Conservation (phyloP, 1,140 invertebrate species). For the Leptopilina clavipes region DNA sequence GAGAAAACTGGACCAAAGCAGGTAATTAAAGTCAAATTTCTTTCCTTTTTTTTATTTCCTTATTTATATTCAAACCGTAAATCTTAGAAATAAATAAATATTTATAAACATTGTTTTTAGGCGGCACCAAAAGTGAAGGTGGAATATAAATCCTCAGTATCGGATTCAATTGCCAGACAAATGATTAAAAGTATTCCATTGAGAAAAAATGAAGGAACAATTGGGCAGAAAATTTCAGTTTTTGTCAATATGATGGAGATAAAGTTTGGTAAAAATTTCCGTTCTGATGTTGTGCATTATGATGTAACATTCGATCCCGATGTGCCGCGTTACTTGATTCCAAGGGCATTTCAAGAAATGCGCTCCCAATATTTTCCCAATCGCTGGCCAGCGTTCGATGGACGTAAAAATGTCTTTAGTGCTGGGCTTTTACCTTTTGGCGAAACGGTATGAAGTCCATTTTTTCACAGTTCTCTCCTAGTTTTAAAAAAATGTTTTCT, state of each 20-base stretch:
- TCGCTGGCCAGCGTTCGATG: constrained; percentile 81
- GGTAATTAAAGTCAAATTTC: neutral
- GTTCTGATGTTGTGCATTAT: constrained; percentile 72
- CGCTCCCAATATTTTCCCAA: constrained; percentile 57
- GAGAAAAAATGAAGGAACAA: constrained; percentile 63
- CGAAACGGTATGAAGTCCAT: neutral
- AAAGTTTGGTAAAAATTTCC: constrained; percentile 69
- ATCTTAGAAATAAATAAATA: neutral
- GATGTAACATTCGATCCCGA: constrained; percentile 76
- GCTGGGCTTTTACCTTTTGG: constrained; percentile 57
- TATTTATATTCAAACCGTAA: neutral
- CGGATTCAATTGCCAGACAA: constrained; percentile 6
- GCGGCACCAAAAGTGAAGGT: neutral
- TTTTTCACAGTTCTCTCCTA: too few relatives aligned
- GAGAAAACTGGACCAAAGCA: neutral
- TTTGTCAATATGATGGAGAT: constrained; percentile 78
- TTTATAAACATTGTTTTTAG: neutral
- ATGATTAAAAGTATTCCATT: constrained; percentile 39
- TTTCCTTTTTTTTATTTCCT: neutral
- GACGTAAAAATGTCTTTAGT: constrained; percentile 80
- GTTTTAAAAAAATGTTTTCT: too few relatives aligned
- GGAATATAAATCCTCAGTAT: neutral
- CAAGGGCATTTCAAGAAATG: constrained; percentile 64
- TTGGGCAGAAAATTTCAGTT: constrained; percentile 71
- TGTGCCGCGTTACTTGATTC: constrained; percentile 72